Base-by-base conservation (phyloP, 2,888 invertebrate genomes). In the Calephelis perditalis region DNA sequence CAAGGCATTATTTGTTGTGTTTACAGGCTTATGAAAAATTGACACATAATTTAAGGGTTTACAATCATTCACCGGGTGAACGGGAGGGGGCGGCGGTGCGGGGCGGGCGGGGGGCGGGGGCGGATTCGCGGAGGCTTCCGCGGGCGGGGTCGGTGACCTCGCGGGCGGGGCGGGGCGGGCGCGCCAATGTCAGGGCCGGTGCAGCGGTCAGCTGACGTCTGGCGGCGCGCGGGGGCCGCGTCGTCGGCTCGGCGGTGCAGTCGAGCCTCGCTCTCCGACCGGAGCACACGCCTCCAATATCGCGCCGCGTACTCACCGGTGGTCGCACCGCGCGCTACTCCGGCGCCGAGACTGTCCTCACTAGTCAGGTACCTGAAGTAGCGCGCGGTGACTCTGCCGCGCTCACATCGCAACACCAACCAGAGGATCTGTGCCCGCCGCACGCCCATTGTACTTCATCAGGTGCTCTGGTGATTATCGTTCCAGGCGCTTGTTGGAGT, bases 361-460 rank as follows among this genome's bases (percentile, higher is more conserved):
- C 82, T 82, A 97, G 97, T 97, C 97, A 97, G 97, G 97, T 97
- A 97, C 97, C 97, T 96, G 97, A 97, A 97, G 97, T 97, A 97
- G 97, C 97, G 97, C 97, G 97, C 97, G 97, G 91, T 91, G 95
- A 93, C 92, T 86, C 87, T 85, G 83, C 87, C 65, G 65, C 69
- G 62, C 65, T 68, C 63, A 67, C 68, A 37, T 57, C 67, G 62
- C 58, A 26, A 63, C 62, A 61, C 62, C 61, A 11, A 65, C 71
- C 75, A 59, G 64, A 64, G 58, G 56, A 57, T 62, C 54, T 55
- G 63, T 78, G 79, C 87, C 92, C 94, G 95, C 95, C 95, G 94
- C 95, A 96, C 96, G 96, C 96, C 96, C 95, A 97, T 97, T 97
- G 97, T 97, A 97, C 97, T 97, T 97, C 97, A 97, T 97, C 97